Base-by-base conservation (phyloP, 2,888 invertebrate genomes). In the Tanytarsus gracilentus region DNA sequence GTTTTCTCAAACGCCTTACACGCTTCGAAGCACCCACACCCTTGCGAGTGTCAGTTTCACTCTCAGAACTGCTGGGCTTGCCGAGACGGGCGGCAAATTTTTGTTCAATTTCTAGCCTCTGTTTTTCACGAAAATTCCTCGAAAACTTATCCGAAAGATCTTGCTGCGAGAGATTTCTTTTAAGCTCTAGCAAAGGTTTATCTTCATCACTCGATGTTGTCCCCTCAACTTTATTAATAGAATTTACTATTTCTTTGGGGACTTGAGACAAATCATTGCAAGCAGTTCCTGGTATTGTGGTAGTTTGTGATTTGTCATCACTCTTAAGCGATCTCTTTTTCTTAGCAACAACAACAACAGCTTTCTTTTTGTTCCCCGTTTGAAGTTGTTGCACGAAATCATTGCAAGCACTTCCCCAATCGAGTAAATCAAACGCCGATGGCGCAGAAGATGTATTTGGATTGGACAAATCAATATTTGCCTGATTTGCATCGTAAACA, bases 311-410 rank as follows among this genome's bases (percentile, higher is more conserved):
- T 63, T 68, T 69, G 21, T 67, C 67, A 3, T 69, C 68, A 3
- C 63, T 68, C 64, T 72, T 68, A 36, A 69, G 68, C 3, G 70
- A 25, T 11, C 60, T 49, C 44, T 40, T 56, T 71, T 76, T 77
- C 16, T 75, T 72, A 1, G 73, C 6, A 4, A 9, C 71, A 63
- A 79, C 78, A n/a, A n/a, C n/a, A n/a, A n/a, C n/a, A n/a, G n/a
- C 4, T 16, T 23, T 16, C 44, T 44, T 44, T 68, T 81, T 83
- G 70, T 80, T 82, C 55, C 80, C 79, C 64, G 71, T 77, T 70
- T 80, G 80, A 49, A 89, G 72, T 71, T 88, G 86, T 69, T 87
- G 85, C 72, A 88, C 80, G 69, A 89, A 86, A 72, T 78, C 84
- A 71, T 88, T 86, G 73, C 88, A 88, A 16, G 87, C 80, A 67